Conservation (phyloP, 2,797 vertebrate species). For the Chromis chromis region DNA sequence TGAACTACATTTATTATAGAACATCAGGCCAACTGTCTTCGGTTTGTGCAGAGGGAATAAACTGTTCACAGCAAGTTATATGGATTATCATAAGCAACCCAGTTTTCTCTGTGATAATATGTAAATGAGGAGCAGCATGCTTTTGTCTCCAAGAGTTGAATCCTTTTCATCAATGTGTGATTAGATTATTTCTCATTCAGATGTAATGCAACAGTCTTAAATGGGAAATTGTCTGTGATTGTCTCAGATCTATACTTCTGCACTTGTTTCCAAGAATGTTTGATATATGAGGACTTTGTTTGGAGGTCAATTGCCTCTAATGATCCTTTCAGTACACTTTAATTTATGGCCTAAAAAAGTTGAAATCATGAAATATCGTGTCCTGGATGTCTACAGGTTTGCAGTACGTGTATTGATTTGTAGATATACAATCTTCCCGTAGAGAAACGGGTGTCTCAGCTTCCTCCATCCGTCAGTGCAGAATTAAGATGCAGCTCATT, state of each 20-base stretch:
- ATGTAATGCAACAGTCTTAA: not conserved
- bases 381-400: not conserved
- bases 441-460: not conserved
- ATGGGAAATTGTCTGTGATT: too few species aligned
- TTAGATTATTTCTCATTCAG: constrained; percentile 1
- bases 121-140: constrained; percentile 9
- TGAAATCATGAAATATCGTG: not conserved
- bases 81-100: constrained; percentile 16
- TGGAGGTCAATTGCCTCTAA: not conserved
- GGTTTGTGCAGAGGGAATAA: constrained; percentile 2
- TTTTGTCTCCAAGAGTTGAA: constrained; percentile 3
- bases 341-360: constrained; percentile 1
- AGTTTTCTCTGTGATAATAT: constrained; percentile 8
- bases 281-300: not conserved
- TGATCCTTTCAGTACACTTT: not conserved
- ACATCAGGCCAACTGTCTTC: not conserved
- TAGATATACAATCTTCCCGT: not conserved
- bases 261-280: not conserved
- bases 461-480: not conserved
- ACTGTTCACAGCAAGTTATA: not conserved
- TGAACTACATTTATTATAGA: not conserved
- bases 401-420: constrained; percentile 4
- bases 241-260: not conserved
- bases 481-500: constrained; percentile 34
- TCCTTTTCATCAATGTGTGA: constrained; percentile 13